phyloP scores from a whole-genome alignment of 2,113 vertebrate species.

The Sprattus sprattus region DNA sequence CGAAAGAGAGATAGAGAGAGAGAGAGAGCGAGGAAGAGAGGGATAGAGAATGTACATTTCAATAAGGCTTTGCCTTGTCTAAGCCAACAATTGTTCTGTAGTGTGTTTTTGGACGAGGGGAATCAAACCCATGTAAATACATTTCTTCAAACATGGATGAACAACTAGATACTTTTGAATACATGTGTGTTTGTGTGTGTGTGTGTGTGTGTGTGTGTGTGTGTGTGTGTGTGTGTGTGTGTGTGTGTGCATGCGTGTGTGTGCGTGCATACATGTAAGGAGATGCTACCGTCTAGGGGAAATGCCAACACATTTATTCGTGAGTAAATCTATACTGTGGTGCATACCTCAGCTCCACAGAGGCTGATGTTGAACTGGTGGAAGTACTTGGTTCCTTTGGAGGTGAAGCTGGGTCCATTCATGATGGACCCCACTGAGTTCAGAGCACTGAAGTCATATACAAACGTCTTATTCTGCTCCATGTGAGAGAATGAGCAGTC shows the following conservation, averaged over 20 bases:
- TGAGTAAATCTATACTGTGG: neutral
- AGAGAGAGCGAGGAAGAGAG: too few relatives aligned
- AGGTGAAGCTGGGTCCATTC: constrained; percentile 95
- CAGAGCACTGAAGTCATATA: constrained; percentile 83
- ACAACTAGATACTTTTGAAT: too few relatives aligned
- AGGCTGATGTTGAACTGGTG: constrained; percentile 95
- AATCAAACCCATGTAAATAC: too few relatives aligned
- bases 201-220: constrained; percentile 8
- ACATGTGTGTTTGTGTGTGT: neutral
- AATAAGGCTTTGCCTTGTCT: neutral
- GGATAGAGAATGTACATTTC: neutral
- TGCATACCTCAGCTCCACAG: constrained; percentile 85
- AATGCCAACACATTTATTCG: neutral
- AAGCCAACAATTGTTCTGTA: neutral
- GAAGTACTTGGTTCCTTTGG: constrained; percentile 95
- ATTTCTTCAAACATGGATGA: too few relatives aligned
- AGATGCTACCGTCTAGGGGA: neutral
- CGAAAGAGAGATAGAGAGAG: too few relatives aligned
- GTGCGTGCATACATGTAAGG: neutral
- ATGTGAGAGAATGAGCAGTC: constrained; percentile 83
- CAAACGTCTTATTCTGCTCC: constrained; percentile 80
- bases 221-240: neutral
- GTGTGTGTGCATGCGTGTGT: neutral
- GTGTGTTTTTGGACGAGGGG: too few relatives aligned
- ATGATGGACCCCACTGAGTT: constrained; percentile 80